Base-by-base conservation (phyloP, 2,888 invertebrate species). In the Agapostemon virescens region DNA sequence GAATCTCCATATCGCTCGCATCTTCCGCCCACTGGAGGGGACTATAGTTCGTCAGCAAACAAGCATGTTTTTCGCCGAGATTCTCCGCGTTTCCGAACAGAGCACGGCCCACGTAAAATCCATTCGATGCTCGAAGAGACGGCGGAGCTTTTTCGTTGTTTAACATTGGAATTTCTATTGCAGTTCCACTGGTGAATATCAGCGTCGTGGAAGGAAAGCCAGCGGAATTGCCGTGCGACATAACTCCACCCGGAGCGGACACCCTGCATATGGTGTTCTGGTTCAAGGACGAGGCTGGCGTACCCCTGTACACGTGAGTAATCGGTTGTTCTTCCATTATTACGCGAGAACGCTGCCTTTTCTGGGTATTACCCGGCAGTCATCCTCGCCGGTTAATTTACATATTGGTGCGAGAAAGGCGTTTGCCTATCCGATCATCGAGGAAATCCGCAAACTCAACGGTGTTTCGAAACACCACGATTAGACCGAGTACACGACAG, bases 181-280 rank as follows among this genome's bases (percentile, higher is more conserved):
- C 94, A 94, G 96, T 96, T 82, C 95, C 96, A 89, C 95, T 97
- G 85, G 95, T 96, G 91, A 96, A 97, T 93, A 95, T 97, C 88
- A 97, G 97, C 93, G 97, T 97, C 40, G 97, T 98, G 86, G 97
- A 97, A 93, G 97, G 97, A 73, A 96, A 96, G 94, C 96, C 96
- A 92, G 97, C 97, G 80, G 96, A 96, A 93, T 94, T 98, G 91
- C 97, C 97, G 49, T 98, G 98, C 93, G 97, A 97, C 93, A 96
- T 98, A 82, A 95, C 95, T 83, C 96, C 97, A 67, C 96, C 96
- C 52, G 95, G 95, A 89, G 95, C 97, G 93, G 97, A 97, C 93
- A 97, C 96, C 93, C 96, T 98, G 86, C 96, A 97, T 94, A 97
- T 98, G 97, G 97, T 98, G 83, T 96, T 98, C 93, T 98, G 97